Evolutionary conservation across 1,140 invertebrate species (phyloP), one percentile per base, ranked within the genome.

Genomic region (Bathynomus jamesi): DNA sequence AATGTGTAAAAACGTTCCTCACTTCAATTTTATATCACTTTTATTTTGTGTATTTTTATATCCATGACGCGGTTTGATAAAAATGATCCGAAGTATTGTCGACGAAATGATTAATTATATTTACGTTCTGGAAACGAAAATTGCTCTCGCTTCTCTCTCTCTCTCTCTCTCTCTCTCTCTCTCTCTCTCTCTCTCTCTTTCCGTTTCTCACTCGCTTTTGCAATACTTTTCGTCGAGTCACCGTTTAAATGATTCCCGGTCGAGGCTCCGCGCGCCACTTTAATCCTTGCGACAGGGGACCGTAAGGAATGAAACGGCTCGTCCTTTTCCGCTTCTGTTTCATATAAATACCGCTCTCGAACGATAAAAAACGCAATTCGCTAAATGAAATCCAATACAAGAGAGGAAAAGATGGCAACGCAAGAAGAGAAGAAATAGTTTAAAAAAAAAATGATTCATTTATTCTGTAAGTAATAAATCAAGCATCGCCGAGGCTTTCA

Each of bases 1-100:
- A 21, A 40, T 53, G 40, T 11, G 40, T 53, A 53, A 53, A 53
- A 53, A 53, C 40, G 40, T 53, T 21, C 40, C 21, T 53, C 40
- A 21, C 40, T 53, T 53, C 40, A 53, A 53, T 53, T 53, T 53
- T 53, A 53, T 53, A 53, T 53, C 40, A 53, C 21, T 53, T 53
- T 53, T 53, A 53, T 53, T 53, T 53, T 11, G 40, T 53, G n/a
- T 53, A 53, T 53, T 53, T 53, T 53, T 53, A 53, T 53, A 53
- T 53, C 40, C 11, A 21, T 11, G 21, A 53, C 40, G n/a, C n/a
- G 40, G 40, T 53, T 53, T 53, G 40, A 53, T 53, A 53, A 53
- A 53, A 53, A 17, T 53, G 40, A 53, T 53, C 40, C 40, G 21
- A 53, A 53, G 40, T 53, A 53, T 53, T 53, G 40, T 53, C 40